Evolutionary conservation across 2,888 invertebrate genomes (phyloP).

Genomic region (Germaria angustata): DNA sequence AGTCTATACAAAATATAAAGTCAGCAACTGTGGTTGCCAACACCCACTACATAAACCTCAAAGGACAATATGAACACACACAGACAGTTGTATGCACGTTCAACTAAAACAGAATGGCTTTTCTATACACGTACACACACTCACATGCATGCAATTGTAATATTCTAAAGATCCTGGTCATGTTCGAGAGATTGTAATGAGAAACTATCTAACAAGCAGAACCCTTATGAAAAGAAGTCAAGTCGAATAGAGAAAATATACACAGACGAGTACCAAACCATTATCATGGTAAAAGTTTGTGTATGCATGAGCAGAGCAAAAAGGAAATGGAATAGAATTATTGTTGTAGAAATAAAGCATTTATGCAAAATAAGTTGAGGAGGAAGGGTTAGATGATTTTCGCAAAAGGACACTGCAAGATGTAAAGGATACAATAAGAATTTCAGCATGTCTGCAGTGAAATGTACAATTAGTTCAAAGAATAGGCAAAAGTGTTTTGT

Average conservation of each 20-base stretch:
- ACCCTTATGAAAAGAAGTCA: constrained; percentile 60
- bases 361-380: not conserved
- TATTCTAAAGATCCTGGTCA: constrained; percentile 47
- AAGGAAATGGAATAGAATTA: constrained; percentile 45
- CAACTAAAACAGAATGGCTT: not conserved
- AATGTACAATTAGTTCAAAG: not conserved
- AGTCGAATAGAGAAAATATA: constrained; percentile 37
- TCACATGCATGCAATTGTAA: not conserved
- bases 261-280: not conserved
- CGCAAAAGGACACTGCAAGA: constrained; percentile 43
- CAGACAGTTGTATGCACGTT: constrained; percentile 8
- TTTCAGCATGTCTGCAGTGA: constrained; percentile 43
- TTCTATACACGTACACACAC: not conserved
- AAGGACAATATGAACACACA: constrained; percentile 36
- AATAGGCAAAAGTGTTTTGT: not conserved
- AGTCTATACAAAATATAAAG: constrained; percentile 20
- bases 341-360: constrained; percentile 31
- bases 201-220: constrained; percentile 56
- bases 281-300: not conserved
- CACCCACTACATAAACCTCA: constrained; percentile 70
- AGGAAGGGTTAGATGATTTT: not conserved
- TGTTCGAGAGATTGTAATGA: constrained; percentile 38
- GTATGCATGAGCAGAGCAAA: constrained; percentile 7
- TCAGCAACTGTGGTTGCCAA: constrained; percentile 68
- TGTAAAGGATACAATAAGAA: constrained; percentile 61